Evolutionary conservation across 2,888 invertebrate genomes (phyloP).

Genomic region (Heliconius sara): DNA sequence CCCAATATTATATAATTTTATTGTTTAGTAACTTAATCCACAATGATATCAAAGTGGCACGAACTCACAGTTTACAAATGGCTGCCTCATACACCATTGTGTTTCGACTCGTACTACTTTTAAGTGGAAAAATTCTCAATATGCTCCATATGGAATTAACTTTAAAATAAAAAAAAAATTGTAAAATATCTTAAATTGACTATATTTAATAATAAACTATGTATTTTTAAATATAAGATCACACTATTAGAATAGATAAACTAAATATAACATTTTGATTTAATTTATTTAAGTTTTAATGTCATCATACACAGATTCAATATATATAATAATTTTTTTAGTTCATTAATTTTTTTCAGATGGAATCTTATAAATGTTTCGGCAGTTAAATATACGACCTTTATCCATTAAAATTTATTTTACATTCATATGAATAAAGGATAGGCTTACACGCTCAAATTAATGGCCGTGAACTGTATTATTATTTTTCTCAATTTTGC

Average conservation of each 20-base stretch:
- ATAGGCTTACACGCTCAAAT: neutral
- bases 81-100: constrained; percentile 56
- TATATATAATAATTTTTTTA: neutral
- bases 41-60: constrained; percentile 60
- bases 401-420: constrained; percentile 30
- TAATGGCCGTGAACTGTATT: neutral
- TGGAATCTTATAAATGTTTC: neutral
- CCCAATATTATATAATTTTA: constrained; percentile 17
- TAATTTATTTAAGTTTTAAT: too few relatives aligned
- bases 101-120: constrained; percentile 52
- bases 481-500: neutral
- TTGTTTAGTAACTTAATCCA: constrained; percentile 59
- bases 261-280: neutral
- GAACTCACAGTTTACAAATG: constrained; percentile 61
- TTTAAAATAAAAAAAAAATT: neutral
- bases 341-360: neutral
- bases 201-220: neutral
- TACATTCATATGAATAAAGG: neutral
- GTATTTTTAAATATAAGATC: neutral
- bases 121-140: constrained; percentile 44
- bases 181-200: neutral
- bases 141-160: constrained; percentile 21
- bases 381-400: constrained; percentile 16
- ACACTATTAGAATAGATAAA: neutral
- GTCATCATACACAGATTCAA: neutral